A percentile compares a stretch with the other conserved stretches of the same genome.
These are phyloP conservation scores for Odontothrips loti DNA, from an alignment of 2,888 invertebrate species.

Conservation along the genomic window DNA sequence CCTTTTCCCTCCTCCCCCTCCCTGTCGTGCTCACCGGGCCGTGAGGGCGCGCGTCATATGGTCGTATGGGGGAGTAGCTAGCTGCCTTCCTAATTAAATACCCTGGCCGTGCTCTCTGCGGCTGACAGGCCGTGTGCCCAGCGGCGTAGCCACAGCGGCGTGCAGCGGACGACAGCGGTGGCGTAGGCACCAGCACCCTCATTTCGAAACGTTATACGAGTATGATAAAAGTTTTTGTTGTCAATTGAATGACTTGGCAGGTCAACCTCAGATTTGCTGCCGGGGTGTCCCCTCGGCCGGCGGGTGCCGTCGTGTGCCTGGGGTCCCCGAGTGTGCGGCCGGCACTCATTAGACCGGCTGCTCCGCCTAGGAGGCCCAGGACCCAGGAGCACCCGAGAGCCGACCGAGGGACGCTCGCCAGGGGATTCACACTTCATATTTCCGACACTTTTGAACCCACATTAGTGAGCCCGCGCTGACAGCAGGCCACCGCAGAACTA, in stretches of 20 bases:
- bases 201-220: no score
- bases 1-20: neutral
- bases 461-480: constrained; percentile 33
- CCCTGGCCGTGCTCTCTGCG: constrained; percentile 33
- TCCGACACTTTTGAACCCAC: neutral
- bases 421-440: neutral
- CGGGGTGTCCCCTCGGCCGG: no score
- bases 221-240: no score
- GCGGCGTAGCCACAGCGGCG: constrained; percentile 35
- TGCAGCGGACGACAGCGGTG: constrained; percentile 30
- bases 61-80: constrained; percentile 30
- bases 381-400: no score
- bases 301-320: no score
- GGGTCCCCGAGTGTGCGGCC: no score
- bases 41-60: constrained; percentile 30
- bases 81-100: constrained; percentile 37
- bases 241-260: no score
- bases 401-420: no score
- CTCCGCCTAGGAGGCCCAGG: no score
- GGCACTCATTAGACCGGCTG: no score
- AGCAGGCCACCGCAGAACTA: no score
- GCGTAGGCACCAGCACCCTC: neutral
- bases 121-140: constrained; percentile 34
- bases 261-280: no score
- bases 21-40: neutral